Base-by-base conservation (phyloP, 2,888 invertebrate genomes). In the Chironomus tentans region DNA sequence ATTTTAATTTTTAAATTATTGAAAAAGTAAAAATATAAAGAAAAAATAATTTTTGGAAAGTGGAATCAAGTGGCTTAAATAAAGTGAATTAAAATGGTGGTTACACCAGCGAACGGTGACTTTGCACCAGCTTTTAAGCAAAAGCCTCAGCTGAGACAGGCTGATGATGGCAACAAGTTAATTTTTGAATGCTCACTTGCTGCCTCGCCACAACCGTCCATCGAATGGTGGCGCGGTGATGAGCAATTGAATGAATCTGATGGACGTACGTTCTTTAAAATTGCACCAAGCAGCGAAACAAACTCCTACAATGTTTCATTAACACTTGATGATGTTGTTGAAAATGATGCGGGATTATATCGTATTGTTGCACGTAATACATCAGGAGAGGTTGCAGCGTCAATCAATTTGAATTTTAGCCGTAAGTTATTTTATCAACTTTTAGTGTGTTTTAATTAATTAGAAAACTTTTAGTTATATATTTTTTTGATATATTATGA, bases 121-220 rank as follows among this genome's bases (percentile, higher is more conserved):
- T 93, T 95, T 87, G 96, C 97, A 87, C 97, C 97, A 85, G 97
- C 96, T 89, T 97, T 98, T 88, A 95, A 95, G 80, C 95, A 97
- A 87, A 97, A 97, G 91, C 97, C 97, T 79, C 94, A 95, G 85
- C 90, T 98, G 81, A 89, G 96, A 80, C 97, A 98, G 85, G 97
- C 97, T 84, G 96, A 96, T 84, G 96, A 96, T 83, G 96, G 96
- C 81, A 96, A 96, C 87, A 91, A 94, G 82, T 89, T 97, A 82
- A 90, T 97, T 81, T 96, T 97, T 87, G 96, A 96, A 85, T 97
- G 96, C 85, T 93, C 95, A 85, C 87, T 97, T 81, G 85, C 93
- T 81, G 92, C 93, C 80, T 87, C 91, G 78, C 96, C 96, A 62
- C 93, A 93, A 83, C 95, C 96, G 74, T 94, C 94, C 80, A 94